phyloP scores from a whole-genome alignment of 2,888 invertebrate species.

The Euzetes globulus region DNA sequence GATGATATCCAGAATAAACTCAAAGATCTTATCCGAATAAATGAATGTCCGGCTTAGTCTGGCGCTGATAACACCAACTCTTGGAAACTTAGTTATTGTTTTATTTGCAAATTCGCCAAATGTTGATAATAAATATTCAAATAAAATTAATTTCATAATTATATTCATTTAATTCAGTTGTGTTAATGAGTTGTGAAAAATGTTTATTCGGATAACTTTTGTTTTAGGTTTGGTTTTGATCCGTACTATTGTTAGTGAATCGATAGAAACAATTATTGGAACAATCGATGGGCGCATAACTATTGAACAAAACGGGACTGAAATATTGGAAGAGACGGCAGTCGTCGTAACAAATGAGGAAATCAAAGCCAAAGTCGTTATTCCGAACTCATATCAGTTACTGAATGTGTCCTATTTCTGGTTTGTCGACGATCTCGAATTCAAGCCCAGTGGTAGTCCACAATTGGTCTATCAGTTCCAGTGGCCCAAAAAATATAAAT shows the following conservation, averaged over 20 bases:
- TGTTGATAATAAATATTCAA: neutral
- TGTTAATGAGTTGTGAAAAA: too few relatives aligned
- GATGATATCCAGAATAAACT: too few relatives aligned
- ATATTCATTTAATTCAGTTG: neutral
- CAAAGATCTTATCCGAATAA: too few relatives aligned
- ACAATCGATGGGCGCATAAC: neutral
- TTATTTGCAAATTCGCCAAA: too few relatives aligned
- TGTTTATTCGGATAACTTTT: too few relatives aligned
- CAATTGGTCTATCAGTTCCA: neutral
- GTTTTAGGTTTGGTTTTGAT: too few relatives aligned
- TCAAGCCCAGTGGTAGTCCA: neutral
- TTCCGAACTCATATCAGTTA: neutral
- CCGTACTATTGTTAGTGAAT: neutral
- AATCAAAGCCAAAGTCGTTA: neutral
- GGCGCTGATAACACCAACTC: too few relatives aligned
- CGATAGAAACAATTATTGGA: neutral
- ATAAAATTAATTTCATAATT: too few relatives aligned
- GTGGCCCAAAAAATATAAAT: neutral
- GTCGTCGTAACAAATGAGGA: neutral
- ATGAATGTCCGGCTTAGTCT: too few relatives aligned
- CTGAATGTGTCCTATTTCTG: neutral
- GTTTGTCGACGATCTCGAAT: conserved; percentile 17
- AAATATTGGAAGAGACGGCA: neutral
- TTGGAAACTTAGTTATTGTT: too few relatives aligned
- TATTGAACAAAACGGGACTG: neutral